Evolutionary conservation across 1,140 invertebrate genomes (phyloP), one percentile per base, ranked within the genome.

Genomic region (Plutomurus gul): DNA sequence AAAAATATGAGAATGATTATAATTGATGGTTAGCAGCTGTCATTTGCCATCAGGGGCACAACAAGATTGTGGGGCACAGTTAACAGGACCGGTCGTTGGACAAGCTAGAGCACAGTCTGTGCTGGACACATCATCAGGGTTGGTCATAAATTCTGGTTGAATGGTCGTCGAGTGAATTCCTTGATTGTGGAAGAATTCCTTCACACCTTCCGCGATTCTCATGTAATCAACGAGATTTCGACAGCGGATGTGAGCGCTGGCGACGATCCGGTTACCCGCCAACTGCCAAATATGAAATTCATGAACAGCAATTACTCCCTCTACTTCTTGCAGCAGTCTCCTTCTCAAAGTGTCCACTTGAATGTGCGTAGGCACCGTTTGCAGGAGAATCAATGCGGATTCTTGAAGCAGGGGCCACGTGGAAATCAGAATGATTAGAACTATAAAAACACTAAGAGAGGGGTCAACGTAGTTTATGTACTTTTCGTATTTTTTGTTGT

Each of bases 101-200:
- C 78, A 79, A n/a, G 27, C 37, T 18, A 79, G 51, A 36, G 70
- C 47, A 22, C 78, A 79, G 13, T 79, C 73, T 46, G 36, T 25
- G 27, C 25, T 43, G n/a, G 56, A 8, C 1, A 10, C 16, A 25
- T 70, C 56, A 3, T 20, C 60, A 22, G 60, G 60, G 16, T 70
- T 22, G 39, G 94, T 92, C 43, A 94, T 91, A 85, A 97, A 96
- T 89, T 97, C 95, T 0, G 95, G 95, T 85, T 97, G 95, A 86
- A 97, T 96, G 2, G 95, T 96, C 3, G 94, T 96, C 3, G 94
- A 95, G 85, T 93, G 92, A 84, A 96, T 95, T n/a, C 94, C 93
- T 87, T 96, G 94, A 85, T 95, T 95, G 84, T 95, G 93, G 86
- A 96, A 96, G 88, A 96, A 96, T 86, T 96, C 93, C 86, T 97